Base-by-base conservation (phyloP, 2,113 vertebrate species). In the Pomatorhinus ruficollis region DNA sequence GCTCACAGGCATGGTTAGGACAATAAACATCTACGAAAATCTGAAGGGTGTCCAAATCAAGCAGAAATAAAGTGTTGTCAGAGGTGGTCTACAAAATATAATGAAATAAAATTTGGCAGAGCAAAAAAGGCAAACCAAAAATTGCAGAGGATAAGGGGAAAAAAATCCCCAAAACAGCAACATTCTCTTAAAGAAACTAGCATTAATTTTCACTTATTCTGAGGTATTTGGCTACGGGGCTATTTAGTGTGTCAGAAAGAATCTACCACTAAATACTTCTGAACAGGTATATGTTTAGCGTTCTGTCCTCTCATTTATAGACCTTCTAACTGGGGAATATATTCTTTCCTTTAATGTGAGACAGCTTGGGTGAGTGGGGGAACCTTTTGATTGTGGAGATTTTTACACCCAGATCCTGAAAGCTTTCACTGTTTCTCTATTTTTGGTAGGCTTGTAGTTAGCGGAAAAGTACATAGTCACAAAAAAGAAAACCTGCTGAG, bases 31-130 rank as follows among this genome's bases (percentile, higher is more conserved):
- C 28, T 52, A 76, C 31, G 57, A 12, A 40, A 87, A 60, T 76
- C 74, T 91, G 70, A 57, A 94, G 70, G 30, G 13, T 0, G 0
- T 94, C 53, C 65, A 80, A n/a, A 61, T 23, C 14, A 83, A 79
- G 17, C 59, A 90, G 49, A 76, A 88, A 18, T 6, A 64, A 83
- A 87, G 2, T 54, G 39, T 77, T 59, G 4, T 91, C 42, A 76
- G 20, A 9, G 35, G 12, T 72, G n/a, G 31, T 90, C 54, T 61
- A 91, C 17, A 12, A 69, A 71, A 80, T 31, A 72, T 16, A 66
- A 80, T 47, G 12, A 91, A 95, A 79, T 53, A 5, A 57, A 94
- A 87, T 93, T 65, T 95, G 45, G 52, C 57, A 91, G 84, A 91
- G n/a, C 9, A 63, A 10, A 83, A 81, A 59, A 42, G 4, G 2